Conservation (phyloP, 2,888 invertebrate species). For the Diadegma fenestrale region DNA sequence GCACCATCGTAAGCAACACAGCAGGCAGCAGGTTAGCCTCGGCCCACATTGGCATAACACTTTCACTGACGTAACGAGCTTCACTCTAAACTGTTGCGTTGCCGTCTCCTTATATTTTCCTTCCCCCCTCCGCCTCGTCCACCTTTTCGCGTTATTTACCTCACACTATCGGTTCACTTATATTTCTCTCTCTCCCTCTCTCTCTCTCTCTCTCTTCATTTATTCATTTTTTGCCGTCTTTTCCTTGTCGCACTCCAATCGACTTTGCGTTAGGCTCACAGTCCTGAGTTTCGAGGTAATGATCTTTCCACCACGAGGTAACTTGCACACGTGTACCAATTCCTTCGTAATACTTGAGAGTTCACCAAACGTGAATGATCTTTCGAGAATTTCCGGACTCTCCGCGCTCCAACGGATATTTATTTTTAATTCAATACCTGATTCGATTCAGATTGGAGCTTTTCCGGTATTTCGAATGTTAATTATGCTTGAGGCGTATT, state of each 20-base stretch:
- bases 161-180: conserved; percentile 43
- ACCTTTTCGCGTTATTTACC: conserved; percentile 61
- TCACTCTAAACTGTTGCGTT: conserved; percentile 84
- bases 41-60: conserved; percentile 85
- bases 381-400: conserved; percentile 53
- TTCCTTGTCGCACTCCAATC: conserved; percentile 6
- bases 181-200: conserved; percentile 29
- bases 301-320: conserved; percentile 37
- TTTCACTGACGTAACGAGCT: conserved; percentile 85
- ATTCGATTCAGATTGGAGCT: background rate
- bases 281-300: conserved; percentile 29
- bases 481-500: background rate
- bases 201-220: conserved; percentile 1
- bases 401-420: background rate
- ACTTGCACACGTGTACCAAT: conserved; percentile 19
- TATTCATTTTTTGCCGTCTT: conserved; percentile 7
- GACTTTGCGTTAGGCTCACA: conserved; percentile 2
- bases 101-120: conserved; percentile 72
- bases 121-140: conserved; percentile 59
- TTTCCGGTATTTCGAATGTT: background rate
- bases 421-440: conserved; percentile 4
- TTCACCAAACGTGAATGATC: conserved; percentile 11
- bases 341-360: background rate
- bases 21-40: conserved; percentile 85
- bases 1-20: conserved; percentile 78